Evolutionary conservation across 2,888 invertebrate genomes (phyloP), one percentile per base, ranked within the genome.

Genomic region (Ormia ochracea): DNA sequence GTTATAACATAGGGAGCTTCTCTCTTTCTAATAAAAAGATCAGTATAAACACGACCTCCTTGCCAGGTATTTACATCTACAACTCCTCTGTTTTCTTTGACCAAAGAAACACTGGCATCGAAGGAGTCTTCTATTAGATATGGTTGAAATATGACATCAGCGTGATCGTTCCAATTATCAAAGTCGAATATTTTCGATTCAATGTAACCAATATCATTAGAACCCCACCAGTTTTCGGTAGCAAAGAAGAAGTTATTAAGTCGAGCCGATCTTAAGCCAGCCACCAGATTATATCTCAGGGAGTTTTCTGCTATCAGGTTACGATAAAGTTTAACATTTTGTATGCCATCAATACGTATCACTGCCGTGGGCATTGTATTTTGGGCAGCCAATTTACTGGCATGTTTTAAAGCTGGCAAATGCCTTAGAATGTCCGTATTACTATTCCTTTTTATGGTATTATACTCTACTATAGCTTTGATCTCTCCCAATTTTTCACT

Each of bases 121-220:
- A 96, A 93, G 58, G 92, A 91, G 82, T 96, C 94, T 86, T 94
- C 94, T 0, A 94, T 92, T 73, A 98, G 91, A 88, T 94, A 99
- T 0, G 99, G 99, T 68, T 94, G 92, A 89, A 95, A 99, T 12
- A 94, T 92, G 0, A 98, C 98, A 63, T 98, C 93, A 0, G 98
- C 98, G 88, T 97, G 98, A 89, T 97, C 96, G 88, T 99, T 99
- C 99, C 99, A 99, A 88, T 99, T 98, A 88, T 99, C 98, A 89
- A 99, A 98, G 90, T 99, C 99, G 87, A 99, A 98, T 85, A 99
- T 98, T 86, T 93, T 92, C 61, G 93, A 92, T 83, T 93, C 93
- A 66, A 99, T 99, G 69, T 92, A 91, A 4, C 90, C 90, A 63
- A 95, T 93, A 68, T 94, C 92, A 0, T 91, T 90, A 3, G 94